phyloP scores from a whole-genome alignment of 2,113 vertebrate species.

The Albula goreensis region DNA sequence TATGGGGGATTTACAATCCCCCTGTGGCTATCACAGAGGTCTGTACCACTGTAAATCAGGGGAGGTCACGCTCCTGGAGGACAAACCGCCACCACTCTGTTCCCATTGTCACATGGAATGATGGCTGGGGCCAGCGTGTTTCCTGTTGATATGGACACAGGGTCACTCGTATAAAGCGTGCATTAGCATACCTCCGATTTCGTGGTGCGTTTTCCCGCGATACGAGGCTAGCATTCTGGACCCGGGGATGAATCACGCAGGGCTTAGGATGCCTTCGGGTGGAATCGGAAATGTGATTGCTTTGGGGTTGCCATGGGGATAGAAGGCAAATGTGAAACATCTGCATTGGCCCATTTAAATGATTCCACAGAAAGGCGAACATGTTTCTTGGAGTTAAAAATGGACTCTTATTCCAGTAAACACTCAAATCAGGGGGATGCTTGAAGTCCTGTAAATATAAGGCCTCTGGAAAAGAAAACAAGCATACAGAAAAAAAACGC shows the following conservation, averaged over 20 bases:
- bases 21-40: neutral
- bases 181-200: slow-evolving; percentile 1
- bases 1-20: neutral
- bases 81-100: neutral
- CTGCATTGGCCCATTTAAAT: slow-evolving; percentile 31
- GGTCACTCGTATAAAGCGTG: neutral
- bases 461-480: neutral
- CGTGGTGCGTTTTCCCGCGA: neutral
- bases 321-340: slow-evolving; percentile 31
- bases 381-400: neutral
- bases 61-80: neutral
- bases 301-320: slow-evolving; percentile 46
- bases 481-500: neutral
- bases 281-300: slow-evolving; percentile 38
- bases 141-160: neutral
- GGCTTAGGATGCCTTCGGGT: slow-evolving; percentile 26
- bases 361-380: slow-evolving; percentile 25
- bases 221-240: neutral
- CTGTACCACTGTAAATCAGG: neutral
- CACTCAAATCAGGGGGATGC: neutral
- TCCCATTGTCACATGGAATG: neutral
- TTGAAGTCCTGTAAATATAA: neutral
- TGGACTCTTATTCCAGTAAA: neutral
- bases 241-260: neutral
- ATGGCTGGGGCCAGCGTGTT: neutral